Percentiles rank a stretch among this genome's conserved stretches.
Conservation (phyloP, 2,113 vertebrate genomes). For the Rhinichthys klamathensis region DNA sequence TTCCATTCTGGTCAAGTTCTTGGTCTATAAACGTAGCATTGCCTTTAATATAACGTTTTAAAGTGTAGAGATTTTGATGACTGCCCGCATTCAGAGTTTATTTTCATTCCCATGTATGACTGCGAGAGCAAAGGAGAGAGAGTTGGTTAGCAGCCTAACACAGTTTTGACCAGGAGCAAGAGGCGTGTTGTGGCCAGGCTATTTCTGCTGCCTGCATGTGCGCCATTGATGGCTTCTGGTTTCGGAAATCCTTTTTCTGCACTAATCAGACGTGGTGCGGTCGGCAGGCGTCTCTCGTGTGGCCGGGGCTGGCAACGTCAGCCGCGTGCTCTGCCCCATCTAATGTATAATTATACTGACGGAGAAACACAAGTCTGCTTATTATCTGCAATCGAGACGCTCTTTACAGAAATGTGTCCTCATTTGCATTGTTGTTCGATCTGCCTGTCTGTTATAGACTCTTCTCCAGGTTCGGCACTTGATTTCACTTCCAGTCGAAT, state of each 20-base stretch:
- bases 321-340: conserved; percentile 64
- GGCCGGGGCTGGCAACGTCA: conserved; percentile 69
- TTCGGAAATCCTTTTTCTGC: conserved; percentile 72
- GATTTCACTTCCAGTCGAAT: conserved; percentile 21
- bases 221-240: conserved; percentile 75
- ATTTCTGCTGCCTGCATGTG: conserved; percentile 72
- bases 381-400: conserved; percentile 49
- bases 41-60: conserved; percentile 14
- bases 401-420: conserved; percentile 48
- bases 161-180: conserved; percentile 63
- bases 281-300: conserved; percentile 66
- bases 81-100: conserved; percentile 22
- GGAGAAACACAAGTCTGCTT: conserved; percentile 69
- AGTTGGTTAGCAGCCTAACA: conserved; percentile 26
- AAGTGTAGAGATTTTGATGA: conserved; percentile 10
- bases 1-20: conserved; percentile 7
- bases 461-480: neutral
- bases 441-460: neutral
- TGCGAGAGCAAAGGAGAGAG: conserved; percentile 10
- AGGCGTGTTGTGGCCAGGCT: conserved; percentile 70
- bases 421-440: conserved; percentile 6
- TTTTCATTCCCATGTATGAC: conserved; percentile 32
- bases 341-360: conserved; percentile 72
- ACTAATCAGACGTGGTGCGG: conserved; percentile 65
- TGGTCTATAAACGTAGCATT: conserved; percentile 12